Percentiles rank a stretch among this genome's conserved stretches.
Conservation (phyloP, 1,140 invertebrate genomes). For the Nasonia longicornis region DNA sequence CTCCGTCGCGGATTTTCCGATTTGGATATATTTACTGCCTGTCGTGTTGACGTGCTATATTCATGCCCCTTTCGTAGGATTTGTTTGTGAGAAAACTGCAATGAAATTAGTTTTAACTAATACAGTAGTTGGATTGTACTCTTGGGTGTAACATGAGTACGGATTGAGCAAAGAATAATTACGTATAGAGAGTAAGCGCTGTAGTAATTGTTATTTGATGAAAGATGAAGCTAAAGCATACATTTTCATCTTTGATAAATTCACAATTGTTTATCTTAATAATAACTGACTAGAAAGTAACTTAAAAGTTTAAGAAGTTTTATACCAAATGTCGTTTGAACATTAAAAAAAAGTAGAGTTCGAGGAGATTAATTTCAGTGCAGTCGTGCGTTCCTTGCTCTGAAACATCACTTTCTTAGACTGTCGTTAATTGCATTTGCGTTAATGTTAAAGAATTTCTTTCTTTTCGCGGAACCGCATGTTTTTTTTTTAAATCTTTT, state of each 20-base stretch:
- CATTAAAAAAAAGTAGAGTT: constrained; percentile 14
- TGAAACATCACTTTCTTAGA: constrained; percentile 33
- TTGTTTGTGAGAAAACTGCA: constrained; percentile 7
- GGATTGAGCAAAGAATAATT: not conserved
- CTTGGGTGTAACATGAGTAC: not conserved
- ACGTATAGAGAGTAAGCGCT: not conserved
- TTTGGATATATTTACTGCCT: constrained; percentile 27
- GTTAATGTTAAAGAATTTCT: constrained; percentile 27
- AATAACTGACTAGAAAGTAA: not conserved
- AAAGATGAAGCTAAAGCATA: not conserved
- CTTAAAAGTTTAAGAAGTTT: constrained; percentile 14
- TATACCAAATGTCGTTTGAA: constrained; percentile 18
- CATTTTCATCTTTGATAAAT: constrained; percentile 2
- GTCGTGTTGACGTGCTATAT: constrained; percentile 24
- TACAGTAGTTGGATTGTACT: constrained; percentile 9
- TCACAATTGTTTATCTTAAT: constrained; percentile 2
- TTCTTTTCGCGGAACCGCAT: constrained; percentile 16
- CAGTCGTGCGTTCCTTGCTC: constrained; percentile 19
- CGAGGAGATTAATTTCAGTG: constrained; percentile 36
- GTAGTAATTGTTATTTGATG: constrained; percentile 15
- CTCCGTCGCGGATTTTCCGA: not conserved
- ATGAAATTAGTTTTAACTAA: constrained; percentile 29
- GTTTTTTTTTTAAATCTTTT: not conserved
- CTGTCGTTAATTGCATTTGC: constrained; percentile 38
- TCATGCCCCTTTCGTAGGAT: constrained; percentile 12